Percentiles rank a stretch among this genome's conserved stretches.
Evolutionary conservation across 2,797 vertebrate genomes (phyloP).

Genomic region (Nasua narica): DNA sequence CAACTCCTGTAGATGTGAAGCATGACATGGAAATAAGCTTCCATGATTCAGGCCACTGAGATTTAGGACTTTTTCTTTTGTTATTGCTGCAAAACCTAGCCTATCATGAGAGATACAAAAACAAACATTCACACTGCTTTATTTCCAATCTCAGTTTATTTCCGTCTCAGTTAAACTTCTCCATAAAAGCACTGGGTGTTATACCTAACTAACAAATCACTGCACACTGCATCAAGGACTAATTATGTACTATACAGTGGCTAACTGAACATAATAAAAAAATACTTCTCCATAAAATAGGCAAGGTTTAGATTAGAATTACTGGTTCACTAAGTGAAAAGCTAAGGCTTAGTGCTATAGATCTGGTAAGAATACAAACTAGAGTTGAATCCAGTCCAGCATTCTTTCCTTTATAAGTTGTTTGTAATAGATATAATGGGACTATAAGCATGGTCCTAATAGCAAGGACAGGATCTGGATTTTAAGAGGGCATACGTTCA

Average conservation of each 20-base stretch:
- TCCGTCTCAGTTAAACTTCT: background rate
- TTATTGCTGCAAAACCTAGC: background rate
- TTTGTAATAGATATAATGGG: background rate
- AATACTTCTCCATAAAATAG: background rate
- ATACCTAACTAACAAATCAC: no score
- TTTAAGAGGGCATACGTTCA: constrained; percentile 13
- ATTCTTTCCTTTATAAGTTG: background rate
- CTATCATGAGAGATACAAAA: background rate
- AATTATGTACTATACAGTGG: no score
- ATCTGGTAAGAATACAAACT: background rate
- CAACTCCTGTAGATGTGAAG: background rate
- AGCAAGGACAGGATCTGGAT: background rate
- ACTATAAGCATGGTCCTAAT: background rate
- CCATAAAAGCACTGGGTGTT: no score
- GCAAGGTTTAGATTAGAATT: background rate
- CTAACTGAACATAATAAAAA: no score
- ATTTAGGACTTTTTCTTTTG: background rate
- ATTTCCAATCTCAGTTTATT: background rate
- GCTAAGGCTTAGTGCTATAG: background rate
- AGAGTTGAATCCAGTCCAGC: background rate
- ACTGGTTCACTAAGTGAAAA: background rate
- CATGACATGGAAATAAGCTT: background rate
- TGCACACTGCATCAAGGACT: no score
- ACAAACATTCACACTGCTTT: background rate
- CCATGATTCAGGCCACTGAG: background rate